Percentiles rank a stretch among this genome's conserved stretches.
Conservation (phyloP, 2,797 vertebrate genomes). For the Sparidentex hasta region DNA sequence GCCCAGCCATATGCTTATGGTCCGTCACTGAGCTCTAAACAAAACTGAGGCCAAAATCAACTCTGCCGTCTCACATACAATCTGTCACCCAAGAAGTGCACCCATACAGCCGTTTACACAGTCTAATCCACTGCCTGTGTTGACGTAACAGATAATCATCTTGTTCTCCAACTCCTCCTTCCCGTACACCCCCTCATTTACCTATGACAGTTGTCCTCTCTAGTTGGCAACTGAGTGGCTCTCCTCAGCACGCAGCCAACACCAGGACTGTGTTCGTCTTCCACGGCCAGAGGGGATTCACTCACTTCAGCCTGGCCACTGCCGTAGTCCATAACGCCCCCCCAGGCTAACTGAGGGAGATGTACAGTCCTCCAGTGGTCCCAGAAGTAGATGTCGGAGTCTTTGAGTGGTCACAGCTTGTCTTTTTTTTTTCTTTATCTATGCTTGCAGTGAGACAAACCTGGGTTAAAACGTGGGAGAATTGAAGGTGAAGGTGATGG, state of each 20-base stretch:
- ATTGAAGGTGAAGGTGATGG: slow-evolving; percentile 40
- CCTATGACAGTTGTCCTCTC: slow-evolving; percentile 40
- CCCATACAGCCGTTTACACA: slow-evolving; percentile 1
- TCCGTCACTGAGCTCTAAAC: not conserved
- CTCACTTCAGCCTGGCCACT: not conserved
- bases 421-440: slow-evolving; percentile 13
- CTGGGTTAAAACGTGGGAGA: slow-evolving; percentile 25
- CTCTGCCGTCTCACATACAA: not conserved
- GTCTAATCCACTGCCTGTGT: slow-evolving; percentile 11
- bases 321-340: slow-evolving; percentile 5
- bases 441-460: slow-evolving; percentile 18
- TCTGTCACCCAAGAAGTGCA: slow-evolving; percentile 11
- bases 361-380: not conserved
- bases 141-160: slow-evolving; percentile 40
- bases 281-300: slow-evolving; percentile 42
- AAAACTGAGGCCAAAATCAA: not conserved
- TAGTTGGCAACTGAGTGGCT: slow-evolving; percentile 39
- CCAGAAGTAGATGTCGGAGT: not conserved
- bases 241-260: slow-evolving; percentile 50
- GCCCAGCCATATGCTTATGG: not conserved
- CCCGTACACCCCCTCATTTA: slow-evolving; percentile 28
- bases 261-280: slow-evolving; percentile 27
- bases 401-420: slow-evolving; percentile 7
- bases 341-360: slow-evolving; percentile 7
- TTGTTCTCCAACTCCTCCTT: slow-evolving; percentile 57